Evolutionary conservation across 2,888 invertebrate genomes (phyloP), one percentile per base, ranked within the genome.

Genomic region (Nowickia ferox): DNA sequence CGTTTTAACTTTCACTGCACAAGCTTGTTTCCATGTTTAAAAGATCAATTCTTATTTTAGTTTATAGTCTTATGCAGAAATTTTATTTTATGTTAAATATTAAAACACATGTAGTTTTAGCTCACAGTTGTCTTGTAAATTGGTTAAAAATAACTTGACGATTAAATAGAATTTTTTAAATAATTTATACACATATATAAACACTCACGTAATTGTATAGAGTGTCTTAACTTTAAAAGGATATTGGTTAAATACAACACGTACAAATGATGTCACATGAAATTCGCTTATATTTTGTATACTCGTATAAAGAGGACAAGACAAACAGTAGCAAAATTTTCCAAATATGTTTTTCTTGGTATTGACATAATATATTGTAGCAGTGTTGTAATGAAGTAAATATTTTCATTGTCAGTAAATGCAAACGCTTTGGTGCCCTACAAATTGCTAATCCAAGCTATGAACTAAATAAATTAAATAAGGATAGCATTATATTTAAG

Each of bases 221-320:
- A 44, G 5, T 75, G 6, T 2, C 19, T 15, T 44, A 66, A 15
- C 55, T 76, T 17, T 9, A 19, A 55, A 68, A 61, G 13, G 15
- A 42, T 69, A 11, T 69, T 42, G 44, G 22, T 61, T 78, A 42
- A 78, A 69, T 51, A 17, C 53, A 69, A 69, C 68, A 78, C 78
- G 78, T 78, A 78, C 69, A 69, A 11, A 61, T 48, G 30, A 51
- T 51, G 22, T 69, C 59, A 42, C 13, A 42, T 17, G 11, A 69
- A 68, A 59, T 42, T 19, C 48, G 6, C 19, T 48, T 13, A 11
- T 19, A 46, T 46, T 46, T 1, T 65, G 4, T 1, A 57, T 8
- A n/a, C n/a, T n/a, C n/a, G n/a, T n/a, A 77, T 40, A 61, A 17
- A 42, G 38, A n/a, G 59, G 68, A 68, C 48, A 77, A 42, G 44